These are phyloP conservation scores for Temnothorax longispinosus DNA, from an alignment of 1,140 invertebrate genomes.

Conservation along the genomic window DNA sequence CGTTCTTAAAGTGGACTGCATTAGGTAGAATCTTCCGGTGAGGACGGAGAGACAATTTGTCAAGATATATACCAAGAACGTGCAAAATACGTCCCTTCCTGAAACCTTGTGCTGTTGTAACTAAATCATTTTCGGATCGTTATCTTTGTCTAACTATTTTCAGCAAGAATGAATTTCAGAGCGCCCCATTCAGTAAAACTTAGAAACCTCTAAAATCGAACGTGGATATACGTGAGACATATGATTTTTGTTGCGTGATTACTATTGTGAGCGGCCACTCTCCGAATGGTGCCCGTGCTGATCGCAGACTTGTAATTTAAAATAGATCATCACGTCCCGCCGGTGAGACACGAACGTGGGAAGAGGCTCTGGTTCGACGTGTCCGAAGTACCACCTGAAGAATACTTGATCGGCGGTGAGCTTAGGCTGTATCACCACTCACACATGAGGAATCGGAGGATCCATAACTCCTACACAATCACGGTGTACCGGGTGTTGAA, in stretches of 20 bases:
- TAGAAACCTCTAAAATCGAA: background rate
- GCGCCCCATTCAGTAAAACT: background rate
- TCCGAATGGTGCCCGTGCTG: slow-evolving; percentile 1
- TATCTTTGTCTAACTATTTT: background rate
- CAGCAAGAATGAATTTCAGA: background rate
- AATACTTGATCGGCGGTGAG: slow-evolving; percentile 94
- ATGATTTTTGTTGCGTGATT: slow-evolving; percentile 11
- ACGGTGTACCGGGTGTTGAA: slow-evolving; percentile 82
- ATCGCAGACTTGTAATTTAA: slow-evolving; percentile 58
- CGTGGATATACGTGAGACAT: background rate
- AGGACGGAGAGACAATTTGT: background rate
- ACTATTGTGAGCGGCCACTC: slow-evolving; percentile 5
- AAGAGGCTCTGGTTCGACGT: slow-evolving; percentile 97
- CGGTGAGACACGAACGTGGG: slow-evolving; percentile 93
- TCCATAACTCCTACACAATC: slow-evolving; percentile 79
- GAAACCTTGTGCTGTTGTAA: background rate
- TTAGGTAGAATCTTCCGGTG: background rate
- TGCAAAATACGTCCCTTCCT: background rate
- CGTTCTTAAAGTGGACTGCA: background rate
- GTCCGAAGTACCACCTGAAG: slow-evolving; percentile 91
- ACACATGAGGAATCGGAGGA: slow-evolving; percentile 76
- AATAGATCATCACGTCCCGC: slow-evolving; percentile 89
- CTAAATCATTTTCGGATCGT: background rate
- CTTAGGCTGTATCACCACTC: slow-evolving; percentile 92
- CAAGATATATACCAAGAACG: background rate